Conservation (phyloP, 2,888 invertebrate species). For the Eupithecia exiguata region DNA sequence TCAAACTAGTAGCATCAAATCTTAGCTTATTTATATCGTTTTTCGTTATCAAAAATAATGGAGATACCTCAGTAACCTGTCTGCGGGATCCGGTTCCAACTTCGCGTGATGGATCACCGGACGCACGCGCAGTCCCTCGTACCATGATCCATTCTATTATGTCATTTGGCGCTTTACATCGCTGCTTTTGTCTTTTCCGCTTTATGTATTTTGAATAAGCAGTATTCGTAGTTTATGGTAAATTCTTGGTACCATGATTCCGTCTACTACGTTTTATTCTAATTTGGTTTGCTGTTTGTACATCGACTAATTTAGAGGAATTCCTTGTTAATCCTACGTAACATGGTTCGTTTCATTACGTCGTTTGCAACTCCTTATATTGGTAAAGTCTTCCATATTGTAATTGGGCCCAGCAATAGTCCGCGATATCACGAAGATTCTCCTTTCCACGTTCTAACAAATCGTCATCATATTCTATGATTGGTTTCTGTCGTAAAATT, state of each 20-base stretch:
- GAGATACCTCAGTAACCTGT: constrained; percentile 67
- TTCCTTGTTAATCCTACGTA: not conserved
- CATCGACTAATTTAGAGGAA: not conserved
- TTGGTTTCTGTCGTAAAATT: not conserved
- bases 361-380: not conserved
- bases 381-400: not conserved
- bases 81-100: constrained; percentile 73
- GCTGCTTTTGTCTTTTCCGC: not conserved
- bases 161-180: constrained; percentile 13
- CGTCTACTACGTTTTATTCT: not conserved
- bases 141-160: constrained; percentile 47
- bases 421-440: not conserved
- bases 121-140: constrained; percentile 61
- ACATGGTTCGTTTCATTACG: too few species aligned
- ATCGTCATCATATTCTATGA: not conserved
- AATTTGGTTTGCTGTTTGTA: not conserved
- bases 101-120: constrained; percentile 80
- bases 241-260: not conserved
- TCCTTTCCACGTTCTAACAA: not conserved
- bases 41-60: constrained; percentile 59
- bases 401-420: not conserved
- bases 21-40: constrained; percentile 42
- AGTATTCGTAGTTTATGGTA: not conserved
- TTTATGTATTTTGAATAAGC: not conserved
- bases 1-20: constrained; percentile 30